Conservation (phyloP, 2,888 invertebrate species). For the Leptinotarsa juncta region DNA sequence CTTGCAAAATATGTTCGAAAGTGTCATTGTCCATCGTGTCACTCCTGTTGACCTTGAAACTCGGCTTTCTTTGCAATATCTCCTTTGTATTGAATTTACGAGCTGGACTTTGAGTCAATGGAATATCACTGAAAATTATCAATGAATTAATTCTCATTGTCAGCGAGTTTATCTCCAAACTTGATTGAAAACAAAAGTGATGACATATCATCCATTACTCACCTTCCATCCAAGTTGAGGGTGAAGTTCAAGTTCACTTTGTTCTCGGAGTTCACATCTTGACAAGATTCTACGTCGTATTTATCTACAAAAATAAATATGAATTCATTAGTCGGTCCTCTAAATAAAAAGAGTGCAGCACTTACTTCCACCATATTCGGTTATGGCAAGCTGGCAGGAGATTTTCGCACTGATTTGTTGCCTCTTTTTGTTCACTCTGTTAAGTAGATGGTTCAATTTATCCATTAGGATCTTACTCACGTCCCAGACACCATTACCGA, state of each 20-base stretch:
- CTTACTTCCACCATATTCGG: slow-evolving; percentile 72
- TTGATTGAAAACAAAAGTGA: slow-evolving; percentile 15
- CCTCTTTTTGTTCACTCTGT: slow-evolving; percentile 66
- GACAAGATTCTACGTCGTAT: slow-evolving; percentile 63
- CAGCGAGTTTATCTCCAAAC: neutral
- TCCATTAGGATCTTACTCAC: slow-evolving; percentile 73
- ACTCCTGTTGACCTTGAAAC: slow-evolving; percentile 60
- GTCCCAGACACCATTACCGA: slow-evolving; percentile 73
- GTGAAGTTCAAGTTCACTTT: slow-evolving; percentile 74
- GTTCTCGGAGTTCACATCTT: slow-evolving; percentile 64
- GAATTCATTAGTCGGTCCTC: neutral
- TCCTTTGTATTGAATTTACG: slow-evolving; percentile 61
- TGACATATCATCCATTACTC: slow-evolving; percentile 40
- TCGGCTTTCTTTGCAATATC: slow-evolving; percentile 61
- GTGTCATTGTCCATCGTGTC: slow-evolving; percentile 69
- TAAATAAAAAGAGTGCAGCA: slow-evolving; percentile 35
- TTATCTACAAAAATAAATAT: slow-evolving; percentile 57
- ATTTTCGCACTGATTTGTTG: slow-evolving; percentile 69
- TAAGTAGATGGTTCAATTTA: slow-evolving; percentile 69
- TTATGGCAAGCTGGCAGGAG: slow-evolving; percentile 75
- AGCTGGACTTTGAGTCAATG: slow-evolving; percentile 56
- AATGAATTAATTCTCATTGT: slow-evolving; percentile 1
- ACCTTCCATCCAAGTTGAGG: slow-evolving; percentile 71
- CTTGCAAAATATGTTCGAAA: slow-evolving; percentile 78
- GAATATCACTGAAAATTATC: slow-evolving; percentile 57